Percentiles rank a stretch among this genome's conserved stretches.
Conservation (phyloP, 37 sponge, comb jelly and placozoan genomes). For the Dysidea cf. avara region DNA sequence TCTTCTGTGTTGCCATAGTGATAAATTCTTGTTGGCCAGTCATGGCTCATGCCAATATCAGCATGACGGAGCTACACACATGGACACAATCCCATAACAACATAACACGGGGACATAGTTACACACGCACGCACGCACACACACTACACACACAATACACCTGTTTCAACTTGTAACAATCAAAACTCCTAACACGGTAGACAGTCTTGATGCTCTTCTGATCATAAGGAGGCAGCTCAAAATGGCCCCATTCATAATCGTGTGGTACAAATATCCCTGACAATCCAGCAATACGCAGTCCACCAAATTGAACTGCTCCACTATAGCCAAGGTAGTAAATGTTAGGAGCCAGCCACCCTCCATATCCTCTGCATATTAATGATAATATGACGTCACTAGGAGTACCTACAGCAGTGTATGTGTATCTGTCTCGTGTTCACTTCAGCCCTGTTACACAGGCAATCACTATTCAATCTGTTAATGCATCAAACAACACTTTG, state of each 20-base stretch:
- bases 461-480: too few relatives aligned
- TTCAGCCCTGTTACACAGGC: too few relatives aligned
- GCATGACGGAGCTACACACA: conserved; percentile 71
- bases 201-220: conserved; percentile 49
- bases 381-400: too few relatives aligned
- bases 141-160: conserved; percentile 20
- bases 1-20: conserved; percentile 86
- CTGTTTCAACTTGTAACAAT: conserved; percentile 73
- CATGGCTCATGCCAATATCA: conserved; percentile 94
- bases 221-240: conserved; percentile 73
- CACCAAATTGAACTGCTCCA: conserved; percentile 86
- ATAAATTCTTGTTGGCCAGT: conserved; percentile 94
- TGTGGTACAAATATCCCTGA: conserved; percentile 88
- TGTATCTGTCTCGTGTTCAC: too few relatives aligned
- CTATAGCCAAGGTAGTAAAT: conserved; percentile 91
- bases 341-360: conserved; percentile 98
- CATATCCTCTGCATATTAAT: conserved; percentile 88
- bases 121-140: too few relatives aligned
- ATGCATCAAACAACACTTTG: too few relatives aligned
- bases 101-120: too few relatives aligned
- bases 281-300: conserved; percentile 91
- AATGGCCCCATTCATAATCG: conserved; percentile 82
- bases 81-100: too few relatives aligned
- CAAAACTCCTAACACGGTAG: conserved; percentile 85
- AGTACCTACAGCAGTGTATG: too few relatives aligned